phyloP scores from a whole-genome alignment of 2,888 invertebrate genomes.

The Drosophila formosana region DNA sequence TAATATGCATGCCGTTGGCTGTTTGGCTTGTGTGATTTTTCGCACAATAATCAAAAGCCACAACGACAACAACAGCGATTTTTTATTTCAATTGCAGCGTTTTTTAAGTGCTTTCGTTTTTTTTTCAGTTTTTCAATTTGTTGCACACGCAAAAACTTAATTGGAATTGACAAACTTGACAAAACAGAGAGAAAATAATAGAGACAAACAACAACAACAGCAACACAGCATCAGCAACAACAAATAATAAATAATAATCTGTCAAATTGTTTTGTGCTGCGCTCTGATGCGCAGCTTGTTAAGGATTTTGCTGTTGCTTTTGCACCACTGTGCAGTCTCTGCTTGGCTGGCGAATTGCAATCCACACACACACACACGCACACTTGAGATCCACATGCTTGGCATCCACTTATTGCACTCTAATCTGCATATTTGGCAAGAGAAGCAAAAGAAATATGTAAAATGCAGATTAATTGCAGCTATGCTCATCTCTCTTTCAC shows the following conservation, averaged over 20 bases:
- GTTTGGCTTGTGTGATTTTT: slow-evolving; percentile 73
- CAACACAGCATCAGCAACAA: background rate
- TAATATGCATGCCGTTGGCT: slow-evolving; percentile 72
- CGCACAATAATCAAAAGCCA: slow-evolving; percentile 74
- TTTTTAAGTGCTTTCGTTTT: slow-evolving; percentile 40
- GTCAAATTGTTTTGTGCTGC: slow-evolving; percentile 18
- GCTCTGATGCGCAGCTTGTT: slow-evolving; percentile 19
- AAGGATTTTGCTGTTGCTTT: slow-evolving; percentile 1
- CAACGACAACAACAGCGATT: slow-evolving; percentile 37
- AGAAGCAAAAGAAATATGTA: background rate
- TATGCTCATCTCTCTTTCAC: background rate
- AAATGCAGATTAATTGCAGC: background rate
- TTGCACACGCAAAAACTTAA: slow-evolving; percentile 36
- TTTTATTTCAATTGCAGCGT: slow-evolving; percentile 44
- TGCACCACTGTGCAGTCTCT: background rate
- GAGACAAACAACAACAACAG: slow-evolving; percentile 1
- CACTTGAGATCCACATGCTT: background rate
- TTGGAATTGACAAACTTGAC: slow-evolving; percentile 26
- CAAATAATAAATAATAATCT: slow-evolving; percentile 19
- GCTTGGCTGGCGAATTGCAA: background rate
- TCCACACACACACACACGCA: background rate
- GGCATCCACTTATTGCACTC: background rate
- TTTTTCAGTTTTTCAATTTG: slow-evolving; percentile 35
- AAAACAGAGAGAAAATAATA: slow-evolving; percentile 11
- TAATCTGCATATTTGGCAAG: background rate